These are phyloP conservation scores for Passerculus sandwichensis DNA, from an alignment of 2,797 vertebrate genomes.

Conservation along the genomic window DNA sequence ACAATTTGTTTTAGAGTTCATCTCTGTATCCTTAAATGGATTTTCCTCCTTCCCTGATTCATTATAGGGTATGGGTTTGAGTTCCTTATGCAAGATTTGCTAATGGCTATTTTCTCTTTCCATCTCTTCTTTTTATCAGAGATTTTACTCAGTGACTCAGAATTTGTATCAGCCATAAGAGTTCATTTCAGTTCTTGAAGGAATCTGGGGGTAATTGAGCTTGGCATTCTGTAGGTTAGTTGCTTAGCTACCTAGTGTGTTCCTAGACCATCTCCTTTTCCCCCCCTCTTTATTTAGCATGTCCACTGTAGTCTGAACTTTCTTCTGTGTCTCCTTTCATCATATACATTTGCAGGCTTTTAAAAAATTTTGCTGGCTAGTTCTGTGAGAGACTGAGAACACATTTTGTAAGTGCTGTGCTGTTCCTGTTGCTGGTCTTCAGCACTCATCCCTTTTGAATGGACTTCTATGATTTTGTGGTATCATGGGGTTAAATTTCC, in stretches of 20 bases:
- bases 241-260: slow-evolving; percentile 35
- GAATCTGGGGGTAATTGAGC: neutral
- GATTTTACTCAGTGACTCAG: neutral
- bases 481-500: neutral
- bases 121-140: neutral
- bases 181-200: slow-evolving; percentile 24
- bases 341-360: neutral
- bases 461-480: neutral
- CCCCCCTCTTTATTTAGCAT: neutral
- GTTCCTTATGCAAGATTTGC: neutral
- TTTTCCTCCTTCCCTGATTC: neutral
- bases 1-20: neutral
- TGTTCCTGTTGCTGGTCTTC: neutral
- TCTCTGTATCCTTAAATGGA: neutral
- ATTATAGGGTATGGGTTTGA: neutral
- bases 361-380: neutral
- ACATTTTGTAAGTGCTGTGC: neutral
- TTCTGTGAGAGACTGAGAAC: neutral
- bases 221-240: slow-evolving; percentile 21
- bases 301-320: slow-evolving; percentile 29
- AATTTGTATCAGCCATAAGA: neutral
- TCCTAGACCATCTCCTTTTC: neutral
- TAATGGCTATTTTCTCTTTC: slow-evolving; percentile 13
- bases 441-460: neutral
- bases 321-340: slow-evolving; percentile 1